Conservation (phyloP, 2,888 invertebrate genomes). For the Chrysolina oricalcia region DNA sequence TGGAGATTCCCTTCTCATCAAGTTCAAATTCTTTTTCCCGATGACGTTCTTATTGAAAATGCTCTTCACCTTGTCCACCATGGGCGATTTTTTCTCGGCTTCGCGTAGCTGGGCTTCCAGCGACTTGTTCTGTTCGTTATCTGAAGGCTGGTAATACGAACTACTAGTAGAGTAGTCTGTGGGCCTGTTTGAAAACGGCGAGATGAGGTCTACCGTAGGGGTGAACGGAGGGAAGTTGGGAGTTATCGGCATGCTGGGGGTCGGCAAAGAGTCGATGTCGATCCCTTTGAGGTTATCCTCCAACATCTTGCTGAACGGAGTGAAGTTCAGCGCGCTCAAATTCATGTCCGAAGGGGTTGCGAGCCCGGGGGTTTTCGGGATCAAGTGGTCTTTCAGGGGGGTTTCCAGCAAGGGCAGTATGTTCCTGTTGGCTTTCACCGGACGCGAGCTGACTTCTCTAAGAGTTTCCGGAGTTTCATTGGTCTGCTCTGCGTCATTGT, state of each 20-base stretch:
- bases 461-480: constrained; percentile 52
- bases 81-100: constrained; percentile 57
- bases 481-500: constrained; percentile 46
- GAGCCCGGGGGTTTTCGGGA: constrained; percentile 63
- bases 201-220: constrained; percentile 51
- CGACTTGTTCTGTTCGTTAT: constrained; percentile 65
- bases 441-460: constrained; percentile 28
- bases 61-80: constrained; percentile 29
- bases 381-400: constrained; percentile 50
- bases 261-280: constrained; percentile 64
- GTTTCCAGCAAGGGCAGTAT: constrained; percentile 61
- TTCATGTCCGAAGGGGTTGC: constrained; percentile 42
- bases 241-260: constrained; percentile 67
- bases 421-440: constrained; percentile 56
- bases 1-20: constrained; percentile 55
- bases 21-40: constrained; percentile 66
- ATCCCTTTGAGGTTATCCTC: constrained; percentile 65
- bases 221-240: constrained; percentile 65
- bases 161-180: constrained; percentile 70
- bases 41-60: constrained; percentile 61
- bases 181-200: constrained; percentile 57
- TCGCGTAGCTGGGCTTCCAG: constrained; percentile 64
- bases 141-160: constrained; percentile 70
- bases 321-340: constrained; percentile 48
- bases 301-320: constrained; percentile 67